Evolutionary conservation across 2,113 vertebrate species (phyloP), one percentile per base, ranked within the genome.

Genomic region (Hyperopisus bebe): DNA sequence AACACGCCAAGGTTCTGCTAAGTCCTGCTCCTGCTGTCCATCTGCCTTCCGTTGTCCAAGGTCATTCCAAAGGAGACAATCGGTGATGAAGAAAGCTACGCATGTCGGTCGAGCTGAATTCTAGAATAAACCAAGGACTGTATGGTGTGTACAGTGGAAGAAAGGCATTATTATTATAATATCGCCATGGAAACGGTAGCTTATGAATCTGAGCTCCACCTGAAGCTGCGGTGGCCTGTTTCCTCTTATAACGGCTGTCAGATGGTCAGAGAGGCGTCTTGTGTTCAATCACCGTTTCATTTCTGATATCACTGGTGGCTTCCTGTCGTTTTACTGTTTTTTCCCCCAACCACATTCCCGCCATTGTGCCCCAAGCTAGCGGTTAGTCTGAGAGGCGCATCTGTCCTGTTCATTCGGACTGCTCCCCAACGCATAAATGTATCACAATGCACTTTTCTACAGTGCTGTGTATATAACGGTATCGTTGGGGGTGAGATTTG

Each of bases 21-120:
- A 15, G 35, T 39, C 35, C 35, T 35, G 13, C 35, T 11, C 74
- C 2, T 0, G 13, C 35, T 42, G 74, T 80, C 74, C 6, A 2
- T 42, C 31, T 74, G 83, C 51, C 17, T 90, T 74, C 3, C 27
- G 39, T 46, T 9, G 85, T 15, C 35, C 92, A 93, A 93, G 93
- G 93, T 3, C 92, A 77, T 89, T 86, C 42, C 89, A 92, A 90
- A 89, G 85, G 10, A 89, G 70, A 24, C 58, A n/a, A 80, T 15
- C 88, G 50, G 80, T 31, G 86, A 92, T 82, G 77, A 83, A 53
- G 21, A 21, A 6, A 84, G 90, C 51, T 87, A 27, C 6, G 6
- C 51, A 88, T 51, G 87, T 89, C 46, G 3, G 44, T 24, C 39
- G 53, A 39, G 86, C 24, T 66, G 51, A 35, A 42, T 77, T 50